Evolutionary conservation across 2,888 invertebrate species (phyloP).

Genomic region (Halictus ligatus): DNA sequence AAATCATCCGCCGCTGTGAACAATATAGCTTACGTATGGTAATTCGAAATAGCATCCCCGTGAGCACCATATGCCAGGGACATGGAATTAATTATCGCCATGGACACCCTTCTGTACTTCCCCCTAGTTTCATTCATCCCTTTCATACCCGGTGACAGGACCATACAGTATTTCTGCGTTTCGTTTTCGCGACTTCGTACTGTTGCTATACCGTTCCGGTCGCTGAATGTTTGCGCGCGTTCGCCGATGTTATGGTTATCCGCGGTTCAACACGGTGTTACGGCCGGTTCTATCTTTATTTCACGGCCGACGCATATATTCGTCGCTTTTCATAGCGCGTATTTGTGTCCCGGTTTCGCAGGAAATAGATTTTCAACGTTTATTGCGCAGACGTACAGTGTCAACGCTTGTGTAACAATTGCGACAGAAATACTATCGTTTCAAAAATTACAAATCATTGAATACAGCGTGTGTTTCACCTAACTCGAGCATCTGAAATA

Average conservation of each 20-base stretch:
- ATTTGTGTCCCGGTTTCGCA: background rate
- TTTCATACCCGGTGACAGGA: conserved; percentile 9
- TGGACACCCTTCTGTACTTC: conserved; percentile 51
- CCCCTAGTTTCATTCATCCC: conserved; percentile 38
- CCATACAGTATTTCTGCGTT: conserved; percentile 29
- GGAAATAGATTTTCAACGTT: background rate
- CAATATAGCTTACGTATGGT: conserved; percentile 70
- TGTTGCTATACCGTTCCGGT: background rate
- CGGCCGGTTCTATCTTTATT: background rate
- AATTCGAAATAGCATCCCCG: conserved; percentile 70
- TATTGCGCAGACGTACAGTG: background rate
- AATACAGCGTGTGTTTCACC: too few species aligned
- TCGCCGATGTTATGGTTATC: background rate
- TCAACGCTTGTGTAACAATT: background rate
- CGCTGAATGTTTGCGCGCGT: background rate
- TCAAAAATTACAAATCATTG: too few species aligned
- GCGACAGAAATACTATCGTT: background rate
- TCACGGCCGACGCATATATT: background rate
- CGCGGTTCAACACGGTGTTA: background rate
- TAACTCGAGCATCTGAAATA: too few species aligned
- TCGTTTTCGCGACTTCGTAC: conserved; percentile 43
- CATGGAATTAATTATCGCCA: conserved; percentile 71
- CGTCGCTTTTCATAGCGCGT: background rate
- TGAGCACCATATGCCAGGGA: conserved; percentile 70
- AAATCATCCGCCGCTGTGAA: conserved; percentile 53